Evolutionary conservation across 2,888 invertebrate genomes (phyloP).

Genomic region (Oscheius sp.): DNA sequence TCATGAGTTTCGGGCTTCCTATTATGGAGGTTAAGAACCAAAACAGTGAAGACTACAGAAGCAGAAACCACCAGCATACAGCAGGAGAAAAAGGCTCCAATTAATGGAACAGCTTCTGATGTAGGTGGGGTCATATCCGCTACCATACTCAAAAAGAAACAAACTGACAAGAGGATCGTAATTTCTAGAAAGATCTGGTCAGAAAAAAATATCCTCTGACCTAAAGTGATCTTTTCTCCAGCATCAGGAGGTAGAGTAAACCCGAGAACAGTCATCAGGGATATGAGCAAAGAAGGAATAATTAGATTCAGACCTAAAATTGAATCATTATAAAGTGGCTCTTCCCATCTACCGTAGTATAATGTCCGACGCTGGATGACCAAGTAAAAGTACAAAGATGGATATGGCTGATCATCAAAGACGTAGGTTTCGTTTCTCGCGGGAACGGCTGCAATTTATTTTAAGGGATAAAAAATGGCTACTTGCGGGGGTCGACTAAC

Average conservation of each 20-base stretch:
- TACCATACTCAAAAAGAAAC: constrained; percentile 96
- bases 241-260: constrained; percentile 98
- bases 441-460: constrained; percentile 51
- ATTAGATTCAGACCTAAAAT: constrained; percentile 89
- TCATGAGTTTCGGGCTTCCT: constrained; percentile 64
- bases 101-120: constrained; percentile 67
- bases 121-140: constrained; percentile 90
- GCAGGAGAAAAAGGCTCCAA: constrained; percentile 66
- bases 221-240: constrained; percentile 96
- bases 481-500: constrained; percentile 26
- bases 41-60: constrained; percentile 64
- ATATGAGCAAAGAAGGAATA: constrained; percentile 97
- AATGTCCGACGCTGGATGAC: constrained; percentile 94
- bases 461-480: background rate
- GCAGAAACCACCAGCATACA: constrained; percentile 66
- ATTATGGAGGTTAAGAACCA: constrained; percentile 64
- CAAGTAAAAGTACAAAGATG: constrained; percentile 95
- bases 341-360: constrained; percentile 82
- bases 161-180: constrained; percentile 83
- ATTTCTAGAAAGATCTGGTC: constrained; percentile 56
- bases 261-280: constrained; percentile 96
- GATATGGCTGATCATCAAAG: constrained; percentile 84
- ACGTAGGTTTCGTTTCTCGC: constrained; percentile 79
- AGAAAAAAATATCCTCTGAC: constrained; percentile 76
- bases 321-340: background rate